These are phyloP conservation scores for Trissolcus basalis DNA, from an alignment of 1,140 invertebrate genomes.

Conservation along the genomic window DNA sequence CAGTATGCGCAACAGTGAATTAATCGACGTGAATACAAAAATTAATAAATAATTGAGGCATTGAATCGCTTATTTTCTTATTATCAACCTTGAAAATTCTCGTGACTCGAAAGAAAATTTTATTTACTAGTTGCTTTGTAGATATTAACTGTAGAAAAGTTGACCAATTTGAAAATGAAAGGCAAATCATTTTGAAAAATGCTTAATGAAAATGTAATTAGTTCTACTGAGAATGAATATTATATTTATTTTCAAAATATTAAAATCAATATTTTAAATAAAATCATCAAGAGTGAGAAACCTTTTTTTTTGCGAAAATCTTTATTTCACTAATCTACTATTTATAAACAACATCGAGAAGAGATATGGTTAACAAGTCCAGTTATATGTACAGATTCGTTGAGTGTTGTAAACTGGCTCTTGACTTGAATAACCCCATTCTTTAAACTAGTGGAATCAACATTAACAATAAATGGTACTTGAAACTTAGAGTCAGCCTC, in stretches of 20 bases:
- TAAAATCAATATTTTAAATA: too few relatives aligned
- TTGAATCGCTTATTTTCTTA: not conserved
- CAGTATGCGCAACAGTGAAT: slow-evolving; percentile 35
- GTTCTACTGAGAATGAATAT: too few relatives aligned
- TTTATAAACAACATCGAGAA: slow-evolving; percentile 42
- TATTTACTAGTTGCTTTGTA: too few relatives aligned
- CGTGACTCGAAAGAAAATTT: too few relatives aligned
- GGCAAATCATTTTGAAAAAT: too few relatives aligned
- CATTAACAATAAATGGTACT: slow-evolving; percentile 82
- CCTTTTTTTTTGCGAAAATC: too few relatives aligned
- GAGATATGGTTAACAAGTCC: slow-evolving; percentile 73
- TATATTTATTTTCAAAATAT: too few relatives aligned
- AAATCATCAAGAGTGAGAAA: too few relatives aligned
- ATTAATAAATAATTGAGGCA: not conserved
- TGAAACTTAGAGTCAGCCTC: slow-evolving; percentile 70
- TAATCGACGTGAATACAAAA: slow-evolving; percentile 25
- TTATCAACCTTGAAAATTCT: too few relatives aligned
- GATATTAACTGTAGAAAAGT: too few relatives aligned
- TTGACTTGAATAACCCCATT: slow-evolving; percentile 84
- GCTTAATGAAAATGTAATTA: too few relatives aligned
- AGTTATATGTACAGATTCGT: slow-evolving; percentile 76
- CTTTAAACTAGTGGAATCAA: slow-evolving; percentile 81
- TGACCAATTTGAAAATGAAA: too few relatives aligned
- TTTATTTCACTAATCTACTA: not conserved
- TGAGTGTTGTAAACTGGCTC: slow-evolving; percentile 83